Percentiles rank a stretch among this genome's conserved stretches.
Evolutionary conservation across 1,140 invertebrate genomes (phyloP).

Genomic region (Mactra quadrangularis): DNA sequence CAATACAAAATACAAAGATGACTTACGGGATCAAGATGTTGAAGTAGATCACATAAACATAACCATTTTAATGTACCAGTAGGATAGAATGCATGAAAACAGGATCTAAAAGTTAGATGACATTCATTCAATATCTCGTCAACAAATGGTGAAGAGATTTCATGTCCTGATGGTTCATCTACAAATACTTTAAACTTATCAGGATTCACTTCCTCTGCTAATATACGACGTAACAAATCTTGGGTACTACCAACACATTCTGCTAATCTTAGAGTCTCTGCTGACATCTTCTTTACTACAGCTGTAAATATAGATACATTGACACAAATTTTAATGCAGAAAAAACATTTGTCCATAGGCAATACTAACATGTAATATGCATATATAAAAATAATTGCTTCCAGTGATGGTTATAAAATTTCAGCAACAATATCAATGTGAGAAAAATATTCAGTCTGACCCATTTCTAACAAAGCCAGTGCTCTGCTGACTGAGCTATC

Average conservation of each 20-base stretch:
- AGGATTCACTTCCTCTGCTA: constrained; percentile 87
- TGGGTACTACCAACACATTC: constrained; percentile 94
- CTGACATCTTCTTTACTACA: constrained; percentile 70
- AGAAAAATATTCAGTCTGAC: too few species aligned
- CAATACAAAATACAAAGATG: neutral
- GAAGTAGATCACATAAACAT: constrained; percentile 93
- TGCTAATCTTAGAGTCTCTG: constrained; percentile 86
- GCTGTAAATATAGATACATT: constrained; percentile 62
- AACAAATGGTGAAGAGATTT: constrained; percentile 70
- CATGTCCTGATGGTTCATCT: constrained; percentile 64
- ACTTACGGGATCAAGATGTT: constrained; percentile 90
- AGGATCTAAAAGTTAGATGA: constrained; percentile 94
- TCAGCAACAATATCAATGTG: too few species aligned
- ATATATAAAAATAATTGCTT: too few species aligned
- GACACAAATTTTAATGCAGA: neutral
- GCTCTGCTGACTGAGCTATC: too few species aligned
- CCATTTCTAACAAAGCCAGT: too few species aligned
- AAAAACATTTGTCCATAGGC: too few species aligned
- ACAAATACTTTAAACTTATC: constrained; percentile 73
- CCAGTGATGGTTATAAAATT: too few species aligned
- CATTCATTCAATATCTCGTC: constrained; percentile 92
- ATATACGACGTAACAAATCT: constrained; percentile 91
- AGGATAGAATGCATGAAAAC: constrained; percentile 98
- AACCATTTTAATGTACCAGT: constrained; percentile 96
- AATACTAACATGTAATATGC: too few species aligned